Conservation (phyloP, 2,113 vertebrate species). For the Cebus imitator region DNA sequence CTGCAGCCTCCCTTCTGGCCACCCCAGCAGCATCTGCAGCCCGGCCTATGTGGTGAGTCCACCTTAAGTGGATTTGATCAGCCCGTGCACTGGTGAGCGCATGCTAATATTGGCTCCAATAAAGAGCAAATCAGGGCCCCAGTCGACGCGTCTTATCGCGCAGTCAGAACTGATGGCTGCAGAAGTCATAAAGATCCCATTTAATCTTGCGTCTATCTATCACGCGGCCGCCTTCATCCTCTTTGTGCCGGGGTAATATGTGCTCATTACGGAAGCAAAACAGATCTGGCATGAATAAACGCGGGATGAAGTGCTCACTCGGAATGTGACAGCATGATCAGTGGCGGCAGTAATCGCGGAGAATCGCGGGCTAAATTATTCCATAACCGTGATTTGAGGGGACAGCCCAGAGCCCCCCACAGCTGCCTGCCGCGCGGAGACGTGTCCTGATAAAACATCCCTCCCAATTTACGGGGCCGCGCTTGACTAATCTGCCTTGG, state of each 20-base stretch:
- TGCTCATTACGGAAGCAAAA: conserved; percentile 95
- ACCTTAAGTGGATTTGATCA: conserved; percentile 92
- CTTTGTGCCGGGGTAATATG: conserved; percentile 93
- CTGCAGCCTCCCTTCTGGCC: neutral
- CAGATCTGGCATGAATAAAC: conserved; percentile 93
- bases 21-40: rapidly evolving
- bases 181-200: conserved; percentile 96
- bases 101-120: conserved; percentile 93
- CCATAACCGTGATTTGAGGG: conserved; percentile 92
- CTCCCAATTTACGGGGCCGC: conserved; percentile 95
- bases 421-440: conserved; percentile 91
- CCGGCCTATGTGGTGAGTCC: conserved; percentile 76
- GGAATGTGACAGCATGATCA: conserved; percentile 93
- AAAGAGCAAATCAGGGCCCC: conserved; percentile 92
- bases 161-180: conserved; percentile 94
- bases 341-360: conserved; percentile 92
- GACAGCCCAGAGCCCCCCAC: conserved; percentile 91
- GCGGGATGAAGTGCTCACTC: conserved; percentile 91
- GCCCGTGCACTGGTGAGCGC: conserved; percentile 82
- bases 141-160: conserved; percentile 89
- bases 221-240: conserved; percentile 92
- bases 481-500: conserved; percentile 92
- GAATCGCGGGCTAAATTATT: conserved; percentile 94
- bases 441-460: conserved; percentile 96
- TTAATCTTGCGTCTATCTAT: conserved; percentile 95